Percentiles rank a stretch among this genome's conserved stretches.
These are phyloP conservation scores for Diadophis punctatus DNA, from an alignment of 2,113 vertebrate genomes.

Conservation along the genomic window DNA sequence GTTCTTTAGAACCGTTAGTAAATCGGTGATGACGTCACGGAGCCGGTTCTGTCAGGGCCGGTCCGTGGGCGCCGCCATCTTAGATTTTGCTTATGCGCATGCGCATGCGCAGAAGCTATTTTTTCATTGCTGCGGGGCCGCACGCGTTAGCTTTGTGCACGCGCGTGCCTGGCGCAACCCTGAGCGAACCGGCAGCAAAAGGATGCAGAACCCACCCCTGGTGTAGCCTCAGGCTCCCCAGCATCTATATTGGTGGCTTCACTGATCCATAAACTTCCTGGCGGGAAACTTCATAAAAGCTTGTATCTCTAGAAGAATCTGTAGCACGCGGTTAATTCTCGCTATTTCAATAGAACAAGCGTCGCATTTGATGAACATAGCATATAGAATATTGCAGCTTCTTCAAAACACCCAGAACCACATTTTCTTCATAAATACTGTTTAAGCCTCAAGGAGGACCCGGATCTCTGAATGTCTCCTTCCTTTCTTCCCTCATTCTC, in stretches of 20 bases:
- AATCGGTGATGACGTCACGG: too few relatives aligned
- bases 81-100: too few relatives aligned
- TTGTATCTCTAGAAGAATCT: neutral
- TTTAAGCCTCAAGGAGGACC: neutral
- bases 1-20: too few relatives aligned
- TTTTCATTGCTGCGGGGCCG: too few relatives aligned
- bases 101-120: too few relatives aligned
- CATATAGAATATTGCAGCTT: neutral
- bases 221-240: neutral
- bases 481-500: neutral
- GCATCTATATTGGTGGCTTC: too few relatives aligned
- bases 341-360: neutral
- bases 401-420: neutral
- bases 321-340: neutral
- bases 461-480: neutral
- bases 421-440: neutral
- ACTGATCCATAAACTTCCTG: neutral
- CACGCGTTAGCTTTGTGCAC: too few relatives aligned
- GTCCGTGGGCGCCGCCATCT: too few relatives aligned
- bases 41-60: too few relatives aligned
- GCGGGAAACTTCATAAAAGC: neutral
- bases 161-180: too few relatives aligned
- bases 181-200: too few relatives aligned
- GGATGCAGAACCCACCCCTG: too few relatives aligned
- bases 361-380: neutral